These are phyloP conservation scores for Calonectris borealis DNA, from an alignment of 2,113 vertebrate species.

Conservation along the genomic window DNA sequence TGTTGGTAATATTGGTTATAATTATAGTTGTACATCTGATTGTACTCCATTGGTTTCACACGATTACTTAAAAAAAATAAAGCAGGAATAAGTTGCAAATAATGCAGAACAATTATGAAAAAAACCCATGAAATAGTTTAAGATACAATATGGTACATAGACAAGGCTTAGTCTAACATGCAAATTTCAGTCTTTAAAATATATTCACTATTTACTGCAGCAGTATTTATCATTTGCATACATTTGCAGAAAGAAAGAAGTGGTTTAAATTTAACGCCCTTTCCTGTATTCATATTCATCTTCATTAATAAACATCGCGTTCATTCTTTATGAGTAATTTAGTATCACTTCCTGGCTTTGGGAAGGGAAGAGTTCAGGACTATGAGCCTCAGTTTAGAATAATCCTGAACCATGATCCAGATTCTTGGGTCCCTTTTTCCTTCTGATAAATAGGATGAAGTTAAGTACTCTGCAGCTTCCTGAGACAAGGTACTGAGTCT, in stretches of 20 bases:
- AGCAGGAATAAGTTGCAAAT: neutral
- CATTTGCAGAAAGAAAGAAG: neutral
- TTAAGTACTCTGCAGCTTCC: neutral
- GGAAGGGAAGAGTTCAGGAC: slow-evolving; percentile 1
- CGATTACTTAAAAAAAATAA: slow-evolving; percentile 71
- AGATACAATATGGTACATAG: neutral
- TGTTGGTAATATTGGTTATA: slow-evolving; percentile 88
- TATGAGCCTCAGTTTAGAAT: neutral
- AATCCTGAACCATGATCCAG: neutral
- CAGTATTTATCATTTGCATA: neutral
- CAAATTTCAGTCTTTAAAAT: neutral
- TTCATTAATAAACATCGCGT: neutral
- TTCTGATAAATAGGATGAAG: neutral
- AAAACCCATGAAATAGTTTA: neutral
- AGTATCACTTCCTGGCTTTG: neutral
- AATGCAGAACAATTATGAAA: neutral
- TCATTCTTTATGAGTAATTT: neutral
- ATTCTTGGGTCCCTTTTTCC: neutral
- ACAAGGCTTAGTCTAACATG: neutral
- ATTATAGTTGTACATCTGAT: slow-evolving; percentile 79
- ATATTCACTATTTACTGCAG: neutral
- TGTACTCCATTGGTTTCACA: slow-evolving; percentile 76
- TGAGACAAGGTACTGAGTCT: neutral
- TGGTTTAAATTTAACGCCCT: neutral
- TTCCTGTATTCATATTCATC: neutral